Evolutionary conservation across 2,888 invertebrate genomes (phyloP), one percentile per base, ranked within the genome.

Genomic region (Octonoba sinensis): DNA sequence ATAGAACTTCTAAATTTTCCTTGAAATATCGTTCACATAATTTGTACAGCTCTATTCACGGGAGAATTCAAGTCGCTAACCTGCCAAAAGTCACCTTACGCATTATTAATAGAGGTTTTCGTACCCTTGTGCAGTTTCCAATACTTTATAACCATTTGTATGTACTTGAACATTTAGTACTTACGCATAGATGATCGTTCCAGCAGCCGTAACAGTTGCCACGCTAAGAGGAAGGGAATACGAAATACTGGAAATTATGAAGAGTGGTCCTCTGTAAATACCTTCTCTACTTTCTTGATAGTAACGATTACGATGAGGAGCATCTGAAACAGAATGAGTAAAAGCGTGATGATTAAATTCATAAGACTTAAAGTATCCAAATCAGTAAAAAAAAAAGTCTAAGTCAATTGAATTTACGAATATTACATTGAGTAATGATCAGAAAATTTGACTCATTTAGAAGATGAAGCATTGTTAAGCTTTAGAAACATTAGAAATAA

Each of bases 251-350:
- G 95, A 93, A 0, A 95, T 90, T 0, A 96, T 90, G 86, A 96
- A 91, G 84, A 95, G 92, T 0, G 95, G 93, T 0, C 96, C 96
- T 3, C 94, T 93, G 88, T 97, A 97, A 0, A 95, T 89, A 0
- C 96, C 96, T 88, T 96, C 96, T 71, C 96, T 93, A 15, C 84
- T 82, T 87, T 97, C 97, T 87, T 96, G 96, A 85, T 95, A 96
- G 89, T 96, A 96, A 56, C 95, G 91, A n/a, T 94, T 95, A n/a
- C 96, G 91, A 89, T 94, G 94, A 47, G 92, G 92, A 3, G 95
- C 87, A 85, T 88, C 88, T 88, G 82, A 11, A 85, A 85, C 59
- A 69, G 12, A 60, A 62, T 64, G 18, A 60, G 66, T 62, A 18
- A 16, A 15, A 3, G 24, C 2, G 27, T 27, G 27, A 6, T 6